A percentile compares a stretch with the other conserved stretches of the same genome.
phyloP scores from a whole-genome alignment of 1,140 invertebrate species.

The Papilio polyxenes region DNA sequence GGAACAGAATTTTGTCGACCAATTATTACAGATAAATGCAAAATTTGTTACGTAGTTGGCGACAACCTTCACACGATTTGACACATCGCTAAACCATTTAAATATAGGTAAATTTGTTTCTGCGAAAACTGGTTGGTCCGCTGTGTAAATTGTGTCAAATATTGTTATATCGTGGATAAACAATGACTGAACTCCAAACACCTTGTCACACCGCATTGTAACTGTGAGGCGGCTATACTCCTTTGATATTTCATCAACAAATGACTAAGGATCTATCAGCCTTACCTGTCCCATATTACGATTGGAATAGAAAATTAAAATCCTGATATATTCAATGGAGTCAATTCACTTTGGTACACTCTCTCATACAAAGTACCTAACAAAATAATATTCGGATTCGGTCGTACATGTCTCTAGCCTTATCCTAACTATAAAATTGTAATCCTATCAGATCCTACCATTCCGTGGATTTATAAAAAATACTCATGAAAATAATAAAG shows the following conservation, averaged over 20 bases:
- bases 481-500: too few species aligned
- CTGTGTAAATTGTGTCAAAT: conserved; percentile 4
- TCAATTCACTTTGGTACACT: too few species aligned
- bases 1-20: not conserved
- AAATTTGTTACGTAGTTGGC: not conserved
- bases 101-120: not conserved
- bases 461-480: too few species aligned
- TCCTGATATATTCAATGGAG: too few species aligned
- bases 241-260: not conserved
- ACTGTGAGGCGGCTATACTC: not conserved
- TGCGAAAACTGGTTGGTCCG: not conserved
- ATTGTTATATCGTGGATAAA: not conserved
- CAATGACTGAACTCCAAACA: not conserved
- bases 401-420: too few species aligned
- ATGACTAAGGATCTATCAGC: not conserved
- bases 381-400: too few species aligned
- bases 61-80: not conserved
- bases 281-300: too few species aligned
- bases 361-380: too few species aligned
- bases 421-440: too few species aligned
- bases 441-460: too few species aligned
- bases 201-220: not conserved
- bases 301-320: too few species aligned
- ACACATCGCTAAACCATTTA: conserved; percentile 13
- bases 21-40: conserved; percentile 3